phyloP scores from a whole-genome alignment of 2,888 invertebrate genomes.

The Enoplolaimus lenunculus region DNA sequence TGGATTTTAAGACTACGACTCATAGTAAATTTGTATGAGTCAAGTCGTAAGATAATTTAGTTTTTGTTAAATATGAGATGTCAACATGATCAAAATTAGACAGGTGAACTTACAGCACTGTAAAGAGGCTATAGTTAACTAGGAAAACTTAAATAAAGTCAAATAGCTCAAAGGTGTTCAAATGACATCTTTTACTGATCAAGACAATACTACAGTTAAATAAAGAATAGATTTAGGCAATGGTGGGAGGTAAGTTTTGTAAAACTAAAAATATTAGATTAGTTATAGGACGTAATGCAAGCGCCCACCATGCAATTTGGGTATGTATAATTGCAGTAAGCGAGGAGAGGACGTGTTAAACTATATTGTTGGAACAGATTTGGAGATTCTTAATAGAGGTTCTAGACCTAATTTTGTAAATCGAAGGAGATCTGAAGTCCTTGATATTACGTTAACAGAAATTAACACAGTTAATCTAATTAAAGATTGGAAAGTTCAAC shows the following conservation, averaged over 20 bases:
- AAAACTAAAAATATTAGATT: not conserved
- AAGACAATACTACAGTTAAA: too few species aligned
- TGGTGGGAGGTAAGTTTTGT: not conserved
- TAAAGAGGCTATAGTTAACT: not conserved
- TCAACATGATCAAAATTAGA: not conserved
- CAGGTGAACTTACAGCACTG: not conserved
- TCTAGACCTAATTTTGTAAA: not conserved
- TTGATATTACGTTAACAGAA: not conserved
- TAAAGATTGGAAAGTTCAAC: not conserved
- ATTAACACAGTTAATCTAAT: not conserved
- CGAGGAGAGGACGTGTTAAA: not conserved
- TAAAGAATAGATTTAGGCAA: too few species aligned
- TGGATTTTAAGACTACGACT: not conserved
- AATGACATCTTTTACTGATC: too few species aligned
- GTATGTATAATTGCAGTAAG: not conserved
- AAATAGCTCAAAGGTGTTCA: too few species aligned
- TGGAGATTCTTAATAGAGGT: not conserved
- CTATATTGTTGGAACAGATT: not conserved
- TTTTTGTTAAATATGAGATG: too few species aligned
- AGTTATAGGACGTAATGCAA: constrained; percentile 1
- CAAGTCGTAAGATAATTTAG: too few species aligned
- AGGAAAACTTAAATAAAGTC: not conserved
- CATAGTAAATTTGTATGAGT: not conserved
- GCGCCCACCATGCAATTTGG: constrained; percentile 4
- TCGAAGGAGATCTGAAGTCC: not conserved